Percentiles rank a stretch among this genome's conserved stretches.
phyloP scores from a whole-genome alignment of 1,140 invertebrate species.

The Aphelenchoides besseyi region DNA sequence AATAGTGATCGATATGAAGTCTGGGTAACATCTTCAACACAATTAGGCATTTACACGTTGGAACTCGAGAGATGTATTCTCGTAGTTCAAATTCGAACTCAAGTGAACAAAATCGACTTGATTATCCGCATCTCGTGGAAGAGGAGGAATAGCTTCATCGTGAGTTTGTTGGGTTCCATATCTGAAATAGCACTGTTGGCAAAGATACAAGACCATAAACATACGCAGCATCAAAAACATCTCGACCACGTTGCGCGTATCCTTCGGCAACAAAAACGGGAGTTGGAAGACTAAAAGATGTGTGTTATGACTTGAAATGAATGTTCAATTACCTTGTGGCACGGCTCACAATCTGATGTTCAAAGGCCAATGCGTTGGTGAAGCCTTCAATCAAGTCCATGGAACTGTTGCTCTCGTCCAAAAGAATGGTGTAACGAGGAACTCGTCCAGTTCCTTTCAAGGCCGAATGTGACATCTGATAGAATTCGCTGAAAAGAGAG shows the following conservation, averaged over 20 bases:
- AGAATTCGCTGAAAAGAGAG: slow-evolving; percentile 22
- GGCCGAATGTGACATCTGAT: slow-evolving; percentile 15
- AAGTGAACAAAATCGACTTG: not conserved
- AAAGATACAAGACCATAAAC: not conserved
- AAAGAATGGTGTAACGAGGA: slow-evolving; percentile 22
- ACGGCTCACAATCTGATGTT: slow-evolving; percentile 18
- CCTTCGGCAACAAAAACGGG: slow-evolving; percentile 26
- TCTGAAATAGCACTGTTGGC: not conserved
- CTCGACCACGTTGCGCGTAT: slow-evolving; percentile 17
- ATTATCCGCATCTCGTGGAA: not conserved
- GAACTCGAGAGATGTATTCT: not conserved
- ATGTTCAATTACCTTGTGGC: not conserved
- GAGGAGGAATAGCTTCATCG: too few species aligned
- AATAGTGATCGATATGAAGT: too few species aligned
- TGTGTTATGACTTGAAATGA: not conserved
- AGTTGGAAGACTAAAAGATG: slow-evolving; percentile 16
- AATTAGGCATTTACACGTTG: slow-evolving; percentile 7
- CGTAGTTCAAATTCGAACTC: not conserved
- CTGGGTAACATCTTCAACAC: too few species aligned
- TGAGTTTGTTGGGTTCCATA: not conserved
- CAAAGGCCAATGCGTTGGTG: slow-evolving; percentile 3
- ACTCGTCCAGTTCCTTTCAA: slow-evolving; percentile 20
- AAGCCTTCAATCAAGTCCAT: slow-evolving; percentile 14
- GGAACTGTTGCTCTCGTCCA: not conserved
- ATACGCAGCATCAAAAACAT: slow-evolving; percentile 21